phyloP scores from a whole-genome alignment of 2,888 invertebrate species.

The Endomychus coccineus region DNA sequence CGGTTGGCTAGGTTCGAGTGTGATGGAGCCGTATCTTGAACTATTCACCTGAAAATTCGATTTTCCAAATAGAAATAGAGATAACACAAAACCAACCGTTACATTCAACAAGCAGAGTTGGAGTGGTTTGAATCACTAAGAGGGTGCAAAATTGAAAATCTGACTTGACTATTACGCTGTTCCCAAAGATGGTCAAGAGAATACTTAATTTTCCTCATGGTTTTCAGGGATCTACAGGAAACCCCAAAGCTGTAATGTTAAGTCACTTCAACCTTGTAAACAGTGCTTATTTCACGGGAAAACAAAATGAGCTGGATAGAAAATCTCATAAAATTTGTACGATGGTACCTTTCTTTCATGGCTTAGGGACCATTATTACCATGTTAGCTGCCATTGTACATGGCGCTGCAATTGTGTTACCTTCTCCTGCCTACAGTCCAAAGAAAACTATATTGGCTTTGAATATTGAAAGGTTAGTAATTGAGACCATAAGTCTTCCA shows the following conservation, averaged over 20 bases:
- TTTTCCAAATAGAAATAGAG: too few species aligned
- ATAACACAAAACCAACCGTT: too few species aligned
- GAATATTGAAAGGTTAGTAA: conserved; percentile 54
- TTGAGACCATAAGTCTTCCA: too few species aligned
- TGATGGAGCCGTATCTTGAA: too few species aligned
- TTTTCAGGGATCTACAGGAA: conserved; percentile 47
- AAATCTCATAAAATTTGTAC: conserved; percentile 50
- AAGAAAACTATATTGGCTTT: conserved; percentile 56
- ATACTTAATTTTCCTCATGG: too few species aligned
- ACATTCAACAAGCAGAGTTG: too few species aligned
- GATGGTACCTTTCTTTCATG: conserved; percentile 77
- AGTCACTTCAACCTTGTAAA: conserved; percentile 70
- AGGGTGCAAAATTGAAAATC: too few species aligned
- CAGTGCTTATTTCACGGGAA: conserved; percentile 61
- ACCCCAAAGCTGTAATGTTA: conserved; percentile 67
- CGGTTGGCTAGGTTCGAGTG: too few species aligned
- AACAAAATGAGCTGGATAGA: conserved; percentile 42
- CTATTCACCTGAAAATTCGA: too few species aligned
- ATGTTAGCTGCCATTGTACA: conserved; percentile 51
- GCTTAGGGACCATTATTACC: conserved; percentile 64
- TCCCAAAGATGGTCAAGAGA: too few species aligned
- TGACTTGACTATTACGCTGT: too few species aligned
- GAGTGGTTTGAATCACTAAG: too few species aligned
- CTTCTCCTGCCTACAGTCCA: conserved; percentile 54
- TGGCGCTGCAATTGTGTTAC: conserved; percentile 57